These are phyloP conservation scores for Altica lythri DNA, from an alignment of 2,888 invertebrate species.

Conservation along the genomic window DNA sequence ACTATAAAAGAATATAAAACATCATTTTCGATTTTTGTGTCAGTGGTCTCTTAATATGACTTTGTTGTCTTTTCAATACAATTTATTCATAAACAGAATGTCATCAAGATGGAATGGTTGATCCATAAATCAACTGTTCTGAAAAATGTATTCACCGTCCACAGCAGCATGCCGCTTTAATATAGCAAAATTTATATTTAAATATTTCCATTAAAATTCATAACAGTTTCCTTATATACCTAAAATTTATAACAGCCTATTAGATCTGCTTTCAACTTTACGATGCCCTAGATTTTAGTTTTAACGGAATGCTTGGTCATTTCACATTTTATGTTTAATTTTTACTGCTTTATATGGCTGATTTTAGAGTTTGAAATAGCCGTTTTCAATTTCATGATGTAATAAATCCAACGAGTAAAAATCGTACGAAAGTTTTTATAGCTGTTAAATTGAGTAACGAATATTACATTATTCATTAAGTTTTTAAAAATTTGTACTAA, in stretches of 20 bases:
- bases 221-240: background rate
- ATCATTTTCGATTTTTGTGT: too few relatives aligned
- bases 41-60: too few relatives aligned
- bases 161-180: too few relatives aligned
- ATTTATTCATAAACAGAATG: too few relatives aligned
- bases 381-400: background rate
- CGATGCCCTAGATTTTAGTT: background rate
- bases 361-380: constrained; percentile 2
- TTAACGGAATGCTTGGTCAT: background rate
- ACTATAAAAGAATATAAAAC: too few relatives aligned
- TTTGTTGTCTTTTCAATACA: too few relatives aligned
- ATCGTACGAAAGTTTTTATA: background rate
- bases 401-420: background rate
- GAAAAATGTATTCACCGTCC: too few relatives aligned
- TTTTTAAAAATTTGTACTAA: too few relatives aligned
- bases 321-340: background rate
- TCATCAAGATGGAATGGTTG: too few relatives aligned
- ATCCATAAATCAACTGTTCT: too few relatives aligned
- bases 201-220: constrained; percentile 3
- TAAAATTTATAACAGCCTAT: background rate
- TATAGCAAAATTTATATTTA: background rate
- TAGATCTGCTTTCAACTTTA: background rate
- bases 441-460: background rate
- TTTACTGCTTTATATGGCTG: background rate
- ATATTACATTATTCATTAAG: background rate